Conservation (phyloP, 2,113 vertebrate species). For the Triplophysa rosa region DNA sequence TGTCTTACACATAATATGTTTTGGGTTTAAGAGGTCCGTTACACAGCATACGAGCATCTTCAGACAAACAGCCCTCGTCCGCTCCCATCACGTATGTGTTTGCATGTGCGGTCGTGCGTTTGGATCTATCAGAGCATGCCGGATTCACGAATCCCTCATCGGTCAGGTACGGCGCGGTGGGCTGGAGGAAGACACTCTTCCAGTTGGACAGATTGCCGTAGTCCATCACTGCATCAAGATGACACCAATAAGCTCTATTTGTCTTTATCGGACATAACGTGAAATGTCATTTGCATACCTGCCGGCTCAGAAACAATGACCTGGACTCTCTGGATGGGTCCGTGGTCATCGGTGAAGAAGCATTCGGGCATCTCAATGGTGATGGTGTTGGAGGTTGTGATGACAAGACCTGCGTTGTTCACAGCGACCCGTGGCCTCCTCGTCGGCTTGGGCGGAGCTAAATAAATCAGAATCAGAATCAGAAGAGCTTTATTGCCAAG, state of each 20-base stretch:
- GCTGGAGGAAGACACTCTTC: constrained; percentile 85
- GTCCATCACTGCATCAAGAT: constrained; percentile 79
- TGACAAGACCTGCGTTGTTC: constrained; percentile 78
- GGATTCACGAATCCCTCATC: constrained; percentile 91
- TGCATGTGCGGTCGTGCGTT: constrained; percentile 43
- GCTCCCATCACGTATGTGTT: constrained; percentile 86
- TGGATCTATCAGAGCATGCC: constrained; percentile 66
- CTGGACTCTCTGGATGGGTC: constrained; percentile 90
- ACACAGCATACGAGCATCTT: constrained; percentile 80
- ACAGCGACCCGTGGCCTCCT: constrained; percentile 80
- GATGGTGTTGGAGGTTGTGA: constrained; percentile 88
- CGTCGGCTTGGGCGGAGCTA: constrained; percentile 82
- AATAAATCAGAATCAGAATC: too few species aligned
- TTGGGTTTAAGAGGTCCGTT: constrained; percentile 93
- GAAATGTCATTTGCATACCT: constrained; percentile 69
- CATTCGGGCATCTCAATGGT: constrained; percentile 90
- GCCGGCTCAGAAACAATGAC: constrained; percentile 89
- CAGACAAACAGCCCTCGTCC: constrained; percentile 76
- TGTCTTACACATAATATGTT: constrained; percentile 90
- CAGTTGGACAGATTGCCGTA: constrained; percentile 88
- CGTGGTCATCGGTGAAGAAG: constrained; percentile 92
- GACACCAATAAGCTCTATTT: neutral
- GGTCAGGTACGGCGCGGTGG: constrained; percentile 86
- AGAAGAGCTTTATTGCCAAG: too few species aligned
- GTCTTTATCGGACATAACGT: too few species aligned